A percentile compares a stretch with the other conserved stretches of the same genome.
phyloP scores from a whole-genome alignment of 2,888 invertebrate species.

The Beris morrisii region DNA sequence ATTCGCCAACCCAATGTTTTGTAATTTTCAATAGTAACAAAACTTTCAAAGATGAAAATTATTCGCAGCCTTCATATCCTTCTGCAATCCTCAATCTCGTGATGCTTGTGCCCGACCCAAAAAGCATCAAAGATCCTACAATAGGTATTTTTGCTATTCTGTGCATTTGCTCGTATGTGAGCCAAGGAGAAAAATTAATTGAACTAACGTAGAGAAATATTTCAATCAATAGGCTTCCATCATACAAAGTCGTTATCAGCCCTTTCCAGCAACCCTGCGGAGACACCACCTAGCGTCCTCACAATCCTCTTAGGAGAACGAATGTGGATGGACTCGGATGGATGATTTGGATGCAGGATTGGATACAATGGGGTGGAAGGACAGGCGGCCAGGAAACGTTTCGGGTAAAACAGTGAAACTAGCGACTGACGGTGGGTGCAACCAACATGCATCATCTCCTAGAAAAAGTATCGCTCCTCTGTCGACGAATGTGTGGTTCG shows the following conservation, averaged over 20 bases:
- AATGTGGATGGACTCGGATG: neutral
- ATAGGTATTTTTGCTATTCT: slow-evolving; percentile 19
- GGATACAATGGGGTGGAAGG: slow-evolving; percentile 3
- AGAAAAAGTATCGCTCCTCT: slow-evolving; percentile 14
- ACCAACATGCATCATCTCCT: neutral
- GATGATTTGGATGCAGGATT: slow-evolving; percentile 18
- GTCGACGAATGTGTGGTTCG: slow-evolving; percentile 34
- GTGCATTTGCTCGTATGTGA: neutral
- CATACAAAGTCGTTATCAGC: slow-evolving; percentile 29
- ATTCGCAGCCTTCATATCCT: too few species aligned
- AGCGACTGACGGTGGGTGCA: neutral
- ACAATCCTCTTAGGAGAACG: neutral
- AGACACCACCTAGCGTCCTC: too few species aligned
- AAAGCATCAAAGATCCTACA: slow-evolving; percentile 9
- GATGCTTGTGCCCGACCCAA: neutral
- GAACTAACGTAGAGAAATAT: slow-evolving; percentile 36
- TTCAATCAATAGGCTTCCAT: slow-evolving; percentile 38
- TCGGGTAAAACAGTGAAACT: neutral
- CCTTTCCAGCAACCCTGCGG: slow-evolving; percentile 16
- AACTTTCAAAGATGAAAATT: too few species aligned
- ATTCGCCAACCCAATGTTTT: too few species aligned
- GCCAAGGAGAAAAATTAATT: slow-evolving; percentile 35
- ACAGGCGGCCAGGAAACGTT: neutral
- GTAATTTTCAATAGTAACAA: too few species aligned
- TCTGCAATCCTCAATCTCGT: neutral